Percentiles rank a stretch among this genome's conserved stretches.
phyloP scores from a whole-genome alignment of 2,797 vertebrate genomes.

The Choloepus didactylus region DNA sequence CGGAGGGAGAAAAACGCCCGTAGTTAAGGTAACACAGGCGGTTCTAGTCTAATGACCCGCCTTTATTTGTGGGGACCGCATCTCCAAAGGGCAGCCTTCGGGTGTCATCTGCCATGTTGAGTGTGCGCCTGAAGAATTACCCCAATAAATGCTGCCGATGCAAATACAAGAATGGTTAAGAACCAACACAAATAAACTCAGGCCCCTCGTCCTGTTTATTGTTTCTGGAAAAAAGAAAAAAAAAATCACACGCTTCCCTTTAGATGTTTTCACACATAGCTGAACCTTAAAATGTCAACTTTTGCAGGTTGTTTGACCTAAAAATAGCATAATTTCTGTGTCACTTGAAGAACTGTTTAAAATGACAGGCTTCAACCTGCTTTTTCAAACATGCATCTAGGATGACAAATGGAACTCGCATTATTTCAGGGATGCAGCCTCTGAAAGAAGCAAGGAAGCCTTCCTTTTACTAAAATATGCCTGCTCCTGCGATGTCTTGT shows the following conservation, averaged over 20 bases:
- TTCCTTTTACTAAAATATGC: constrained; percentile 52
- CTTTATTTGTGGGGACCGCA: constrained; percentile 67
- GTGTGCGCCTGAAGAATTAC: constrained; percentile 23
- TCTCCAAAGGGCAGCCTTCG: constrained; percentile 73
- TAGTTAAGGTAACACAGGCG: constrained; percentile 80
- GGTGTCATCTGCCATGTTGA: constrained; percentile 70
- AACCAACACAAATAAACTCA: neutral
- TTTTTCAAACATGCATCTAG: constrained; percentile 62
- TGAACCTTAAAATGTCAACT: constrained; percentile 79
- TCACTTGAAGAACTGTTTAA: constrained; percentile 79
- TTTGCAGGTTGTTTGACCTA: constrained; percentile 80
- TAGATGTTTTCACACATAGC: constrained; percentile 74
- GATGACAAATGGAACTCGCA: constrained; percentile 8
- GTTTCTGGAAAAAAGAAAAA: constrained; percentile 44
- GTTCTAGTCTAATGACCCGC: constrained; percentile 68
- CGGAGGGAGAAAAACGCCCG: constrained; percentile 62
- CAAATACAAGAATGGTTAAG: neutral
- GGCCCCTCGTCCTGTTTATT: constrained; percentile 65
- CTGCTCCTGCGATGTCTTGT: neutral
- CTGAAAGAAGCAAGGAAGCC: neutral
- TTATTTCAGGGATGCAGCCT: constrained; percentile 47
- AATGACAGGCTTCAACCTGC: constrained; percentile 78
- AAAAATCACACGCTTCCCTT: constrained; percentile 59
- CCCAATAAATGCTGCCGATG: constrained; percentile 34
- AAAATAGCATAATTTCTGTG: constrained; percentile 79